A percentile compares a stretch with the other conserved stretches of the same genome.
phyloP scores from a whole-genome alignment of 2,113 vertebrate genomes.

The Brachypodius melanocephalos region DNA sequence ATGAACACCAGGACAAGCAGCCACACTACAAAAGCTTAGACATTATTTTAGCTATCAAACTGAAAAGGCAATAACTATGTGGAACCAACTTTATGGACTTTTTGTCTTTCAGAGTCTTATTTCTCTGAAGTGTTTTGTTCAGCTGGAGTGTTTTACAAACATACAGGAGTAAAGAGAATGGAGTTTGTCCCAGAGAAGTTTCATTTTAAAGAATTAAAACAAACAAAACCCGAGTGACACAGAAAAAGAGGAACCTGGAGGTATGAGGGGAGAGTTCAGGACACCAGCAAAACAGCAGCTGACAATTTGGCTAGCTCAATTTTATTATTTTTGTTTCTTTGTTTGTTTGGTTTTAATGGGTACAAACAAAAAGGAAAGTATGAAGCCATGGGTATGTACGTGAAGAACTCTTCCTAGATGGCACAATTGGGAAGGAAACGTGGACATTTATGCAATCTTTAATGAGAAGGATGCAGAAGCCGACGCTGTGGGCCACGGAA shows the following conservation, averaged over 20 bases:
- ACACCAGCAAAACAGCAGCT: not conserved
- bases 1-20: not conserved
- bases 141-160: not conserved
- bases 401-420: not conserved
- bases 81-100: not conserved
- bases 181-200: not conserved
- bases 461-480: not conserved
- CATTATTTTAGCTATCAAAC: not conserved
- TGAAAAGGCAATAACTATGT: not conserved
- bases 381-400: not conserved
- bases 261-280: not conserved
- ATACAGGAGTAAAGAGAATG: not conserved
- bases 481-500: not conserved
- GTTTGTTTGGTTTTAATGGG: not conserved
- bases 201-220: not conserved
- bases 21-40: not conserved
- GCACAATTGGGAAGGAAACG: not conserved
- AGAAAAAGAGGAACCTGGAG: not conserved
- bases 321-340: not conserved
- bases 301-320: not conserved
- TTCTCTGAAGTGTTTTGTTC: not conserved
- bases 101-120: not conserved
- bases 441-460: not conserved
- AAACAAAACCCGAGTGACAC: rapidly evolving
- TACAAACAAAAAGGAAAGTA: not conserved